phyloP scores from a whole-genome alignment of 1,140 invertebrate species.

The Heliconius hermathena region DNA sequence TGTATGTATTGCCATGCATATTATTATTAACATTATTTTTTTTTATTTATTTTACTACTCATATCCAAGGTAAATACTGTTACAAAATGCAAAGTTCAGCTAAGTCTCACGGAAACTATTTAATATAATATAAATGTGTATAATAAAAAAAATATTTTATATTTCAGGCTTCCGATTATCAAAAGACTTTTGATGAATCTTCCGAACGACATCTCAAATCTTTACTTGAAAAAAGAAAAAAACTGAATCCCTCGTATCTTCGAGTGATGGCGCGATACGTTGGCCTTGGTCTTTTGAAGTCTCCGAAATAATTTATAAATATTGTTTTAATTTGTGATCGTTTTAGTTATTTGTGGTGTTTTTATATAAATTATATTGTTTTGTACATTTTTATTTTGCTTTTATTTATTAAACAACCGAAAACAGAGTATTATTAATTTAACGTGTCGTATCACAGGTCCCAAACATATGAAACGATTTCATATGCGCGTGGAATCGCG shows the following conservation, averaged over 20 bases:
- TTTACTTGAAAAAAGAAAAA: conserved; percentile 64
- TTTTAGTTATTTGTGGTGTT: neutral
- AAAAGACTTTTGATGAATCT: conserved; percentile 63
- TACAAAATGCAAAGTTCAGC: too few relatives aligned
- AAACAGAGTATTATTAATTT: too few relatives aligned
- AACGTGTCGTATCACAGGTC: too few relatives aligned
- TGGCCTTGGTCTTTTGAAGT: conserved; percentile 63
- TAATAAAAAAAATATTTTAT: too few relatives aligned
- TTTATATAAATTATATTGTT: conserved; percentile 8
- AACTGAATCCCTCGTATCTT: conserved; percentile 70
- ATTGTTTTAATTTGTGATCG: conserved; percentile 8
- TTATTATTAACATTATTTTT: too few relatives aligned
- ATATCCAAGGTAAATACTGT: too few relatives aligned
- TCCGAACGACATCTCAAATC: conserved; percentile 63
- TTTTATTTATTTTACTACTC: too few relatives aligned
- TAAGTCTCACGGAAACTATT: too few relatives aligned
- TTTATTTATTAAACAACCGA: neutral
- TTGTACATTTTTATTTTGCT: neutral
- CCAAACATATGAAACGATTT: too few relatives aligned
- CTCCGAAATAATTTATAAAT: conserved; percentile 43
- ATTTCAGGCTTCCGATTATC: conserved; percentile 69
- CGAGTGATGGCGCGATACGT: conserved; percentile 72
- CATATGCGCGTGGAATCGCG: too few relatives aligned
- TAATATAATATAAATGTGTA: too few relatives aligned
- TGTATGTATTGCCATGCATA: too few relatives aligned